Percentiles rank a stretch among this genome's conserved stretches.
These are phyloP conservation scores for Leptinotarsa juncta DNA, from an alignment of 2,888 invertebrate genomes.

Conservation along the genomic window DNA sequence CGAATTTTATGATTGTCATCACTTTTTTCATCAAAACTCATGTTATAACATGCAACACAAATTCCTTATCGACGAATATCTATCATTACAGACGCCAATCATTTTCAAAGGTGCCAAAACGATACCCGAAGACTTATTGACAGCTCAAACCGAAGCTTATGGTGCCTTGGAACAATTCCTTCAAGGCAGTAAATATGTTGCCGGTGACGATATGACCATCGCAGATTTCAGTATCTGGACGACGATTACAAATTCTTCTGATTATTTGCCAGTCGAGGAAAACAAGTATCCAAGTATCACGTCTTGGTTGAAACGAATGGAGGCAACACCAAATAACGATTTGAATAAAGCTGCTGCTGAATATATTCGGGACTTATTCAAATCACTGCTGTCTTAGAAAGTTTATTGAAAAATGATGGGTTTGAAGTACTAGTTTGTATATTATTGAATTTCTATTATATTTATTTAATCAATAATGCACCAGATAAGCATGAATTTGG, in stretches of 20 bases:
- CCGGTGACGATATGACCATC: slow-evolving; percentile 24
- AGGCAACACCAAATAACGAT: slow-evolving; percentile 55
- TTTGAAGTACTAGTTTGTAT: no score
- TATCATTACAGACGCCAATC: slow-evolving; percentile 43
- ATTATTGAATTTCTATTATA: no score
- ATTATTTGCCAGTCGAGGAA: slow-evolving; percentile 39
- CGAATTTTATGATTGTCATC: no score
- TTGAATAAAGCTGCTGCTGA: slow-evolving; percentile 29
- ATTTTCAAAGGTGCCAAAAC: slow-evolving; percentile 41
- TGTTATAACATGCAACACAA: no score
- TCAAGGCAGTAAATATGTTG: slow-evolving; percentile 19
- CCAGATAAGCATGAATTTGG: no score
- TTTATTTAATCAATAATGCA: no score
- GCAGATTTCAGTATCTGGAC: slow-evolving; percentile 27
- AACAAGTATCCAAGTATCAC: slow-evolving; percentile 47
- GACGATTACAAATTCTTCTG: slow-evolving; percentile 8
- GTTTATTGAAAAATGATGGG: no score
- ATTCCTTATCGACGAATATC: neutral
- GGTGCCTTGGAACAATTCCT: slow-evolving; percentile 18
- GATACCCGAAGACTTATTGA: slow-evolving; percentile 28
- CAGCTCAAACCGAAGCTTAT: slow-evolving; percentile 14
- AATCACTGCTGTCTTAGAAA: no score
- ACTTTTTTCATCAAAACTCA: no score
- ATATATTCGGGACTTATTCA: no score
- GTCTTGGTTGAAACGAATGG: slow-evolving; percentile 61